Base-by-base conservation (phyloP, 1,140 invertebrate species). In the Drosophila arizonae region DNA sequence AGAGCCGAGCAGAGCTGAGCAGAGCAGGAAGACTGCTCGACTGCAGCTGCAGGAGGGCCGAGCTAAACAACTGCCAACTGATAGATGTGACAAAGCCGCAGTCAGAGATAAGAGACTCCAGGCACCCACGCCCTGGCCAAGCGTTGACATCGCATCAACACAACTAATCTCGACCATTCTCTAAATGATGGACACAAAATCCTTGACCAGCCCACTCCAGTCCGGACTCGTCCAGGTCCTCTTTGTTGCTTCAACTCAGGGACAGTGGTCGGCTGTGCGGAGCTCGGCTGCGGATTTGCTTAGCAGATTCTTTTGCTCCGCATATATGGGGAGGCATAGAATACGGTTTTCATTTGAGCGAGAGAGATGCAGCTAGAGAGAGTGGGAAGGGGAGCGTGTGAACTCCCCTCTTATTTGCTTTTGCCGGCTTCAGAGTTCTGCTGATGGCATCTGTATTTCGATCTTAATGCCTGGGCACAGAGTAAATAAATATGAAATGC, bases 81-180 rank as follows among this genome's bases (percentile, higher is more conserved):
- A 64, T 64, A 70, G 57, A 36, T 63, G 67, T 63, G 67, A 63
- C 48, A 62, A 48, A 55, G 30, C 66, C 10, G n/a, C 24, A 51
- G n/a, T 39, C 33, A 17, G 6, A 52, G 63, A 72, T 66, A 46
- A 39, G 57, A 28, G 21, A 15, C 36, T 24, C 21, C 2, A 10
- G 10, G 45, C 21, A 26, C 21, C 10, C 48, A 41, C 24, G 9
- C 17, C 3, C 21, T 39, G 4, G 28, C 48, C 48, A 13, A 30
- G 24, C 28, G 52, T 60, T 60, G 56, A 61, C 58, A 61, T 58
- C 45, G 61, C 79, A 75, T 67, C 79, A 82, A 68, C 80, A 73
- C 72, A 84, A 82, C 80, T 82, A 82, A 82, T 82, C 76, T 64
- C 60, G 50, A 68, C 76, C 56, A 79, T 76, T 82, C 77, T 58